Evolutionary conservation across 2,888 invertebrate genomes (phyloP), one percentile per base, ranked within the genome.

Genomic region (Conus canariensis): DNA sequence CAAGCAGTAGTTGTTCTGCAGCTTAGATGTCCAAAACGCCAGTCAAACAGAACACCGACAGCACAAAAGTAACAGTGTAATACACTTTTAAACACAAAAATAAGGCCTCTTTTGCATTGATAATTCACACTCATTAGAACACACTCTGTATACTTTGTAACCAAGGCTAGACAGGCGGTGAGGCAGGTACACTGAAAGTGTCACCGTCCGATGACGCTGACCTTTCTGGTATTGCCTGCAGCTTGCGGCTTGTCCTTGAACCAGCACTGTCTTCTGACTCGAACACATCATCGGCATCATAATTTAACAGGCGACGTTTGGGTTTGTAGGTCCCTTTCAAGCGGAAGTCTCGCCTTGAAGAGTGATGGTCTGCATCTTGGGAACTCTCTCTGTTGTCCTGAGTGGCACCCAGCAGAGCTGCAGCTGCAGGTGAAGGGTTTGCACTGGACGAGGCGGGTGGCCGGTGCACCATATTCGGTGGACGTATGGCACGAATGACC

Each of bases 211-310:
- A 86, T 14, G 85, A 59, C 12, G 16, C 45, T 4, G 67, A 86
- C 67, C 67, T 86, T n/a, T 86, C 86, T 45, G 86, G 86, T 67
- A 86, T 86, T 45, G 86, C 19, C 86, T 86, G 86, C 67, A 86
- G 86, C 58, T 90, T 91, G 19, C 90, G 83, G 74, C 91, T 91
- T 12, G 92, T 88, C 58, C 93, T 90, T 5, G 94, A 94, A 4
- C 94, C 94, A 64, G 91, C 94, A 91, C 94, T 94, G 91, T 95
- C 95, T 88, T 95, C 95, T 25, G 94, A 94, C 88, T 95, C 95
- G 93, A 95, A 95, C 45, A 95, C 95, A 90, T 95, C 95, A 92
- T 95, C 95, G 14, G 94, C 94, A 91, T 94, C 94, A 88, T 95
- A 94, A 88, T 93, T 93, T 90, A 95, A 92, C 30, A 95, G 90